Percentiles rank a stretch among this genome's conserved stretches.
These are phyloP conservation scores for Anarrhichthys ocellatus DNA, from an alignment of 2,113 vertebrate genomes.

Conservation along the genomic window DNA sequence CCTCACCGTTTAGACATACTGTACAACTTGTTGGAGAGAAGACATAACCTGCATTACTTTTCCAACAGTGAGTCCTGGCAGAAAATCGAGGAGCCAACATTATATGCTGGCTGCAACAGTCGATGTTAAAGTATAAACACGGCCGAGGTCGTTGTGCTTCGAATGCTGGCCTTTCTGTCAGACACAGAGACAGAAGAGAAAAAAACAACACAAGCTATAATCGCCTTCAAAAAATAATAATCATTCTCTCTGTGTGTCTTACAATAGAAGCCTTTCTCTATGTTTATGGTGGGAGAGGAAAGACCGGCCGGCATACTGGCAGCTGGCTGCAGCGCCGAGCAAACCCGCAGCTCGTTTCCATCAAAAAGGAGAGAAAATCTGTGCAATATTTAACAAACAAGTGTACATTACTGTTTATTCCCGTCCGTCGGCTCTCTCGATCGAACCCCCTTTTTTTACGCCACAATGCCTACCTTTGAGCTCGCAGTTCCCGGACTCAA, in stretches of 20 bases:
- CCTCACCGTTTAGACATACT: background rate
- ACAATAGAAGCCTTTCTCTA: constrained; percentile 62
- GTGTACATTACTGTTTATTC: constrained; percentile 10
- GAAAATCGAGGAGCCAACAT: constrained; percentile 41
- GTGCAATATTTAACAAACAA: constrained; percentile 40
- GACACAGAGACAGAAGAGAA: constrained; percentile 41
- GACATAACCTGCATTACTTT: constrained; percentile 41
- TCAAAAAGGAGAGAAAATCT: constrained; percentile 29
- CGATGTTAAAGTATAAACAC: constrained; percentile 60
- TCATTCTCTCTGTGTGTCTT: constrained; percentile 57
- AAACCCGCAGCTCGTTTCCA: constrained; percentile 40
- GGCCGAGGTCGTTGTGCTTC: constrained; percentile 53
- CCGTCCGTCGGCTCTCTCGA: background rate
- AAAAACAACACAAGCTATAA: constrained; percentile 71
- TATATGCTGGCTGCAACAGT: constrained; percentile 43
- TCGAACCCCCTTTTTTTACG: background rate
- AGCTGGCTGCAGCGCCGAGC: constrained; percentile 32
- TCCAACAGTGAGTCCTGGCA: constrained; percentile 53
- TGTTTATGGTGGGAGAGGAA: constrained; percentile 60
- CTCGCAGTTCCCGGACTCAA: constrained; percentile 32
- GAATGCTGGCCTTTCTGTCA: constrained; percentile 41
- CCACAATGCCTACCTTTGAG: constrained; percentile 36
- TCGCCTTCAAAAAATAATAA: constrained; percentile 68
- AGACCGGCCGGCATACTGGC: constrained; percentile 42
- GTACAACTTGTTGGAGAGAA: background rate